phyloP scores from a whole-genome alignment of 2,797 vertebrate species.

The Hydrolagus colliei region DNA sequence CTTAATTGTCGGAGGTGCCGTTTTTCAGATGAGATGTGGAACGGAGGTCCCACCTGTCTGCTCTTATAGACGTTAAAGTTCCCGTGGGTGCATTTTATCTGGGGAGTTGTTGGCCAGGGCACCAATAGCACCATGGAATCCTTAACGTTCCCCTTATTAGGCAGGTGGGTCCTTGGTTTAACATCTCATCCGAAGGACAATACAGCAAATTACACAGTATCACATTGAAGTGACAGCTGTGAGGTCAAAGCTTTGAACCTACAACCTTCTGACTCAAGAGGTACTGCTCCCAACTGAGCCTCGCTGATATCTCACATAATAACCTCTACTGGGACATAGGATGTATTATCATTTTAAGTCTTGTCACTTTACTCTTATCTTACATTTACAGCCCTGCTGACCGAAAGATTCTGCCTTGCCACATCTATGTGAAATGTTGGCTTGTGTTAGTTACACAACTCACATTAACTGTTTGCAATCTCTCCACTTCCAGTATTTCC shows the following conservation, averaged over 20 bases:
- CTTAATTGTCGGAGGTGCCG: not conserved
- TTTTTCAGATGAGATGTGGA: not conserved
- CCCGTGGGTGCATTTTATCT: not conserved
- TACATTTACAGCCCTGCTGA: too few relatives aligned
- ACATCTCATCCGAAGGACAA: not conserved
- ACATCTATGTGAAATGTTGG: too few relatives aligned
- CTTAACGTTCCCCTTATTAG: not conserved
- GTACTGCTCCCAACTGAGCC: not conserved
- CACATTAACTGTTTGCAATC: too few relatives aligned
- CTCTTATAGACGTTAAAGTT: not conserved
- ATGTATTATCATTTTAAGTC: too few relatives aligned
- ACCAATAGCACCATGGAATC: not conserved
- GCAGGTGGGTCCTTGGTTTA: not conserved
- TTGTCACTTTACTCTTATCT: too few relatives aligned
- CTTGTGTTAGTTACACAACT: too few relatives aligned
- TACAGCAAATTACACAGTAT: not conserved
- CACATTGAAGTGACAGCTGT: not conserved
- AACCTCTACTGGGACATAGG: too few relatives aligned
- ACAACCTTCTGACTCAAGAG: not conserved
- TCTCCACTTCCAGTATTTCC: too few relatives aligned
- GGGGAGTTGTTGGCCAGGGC: not conserved
- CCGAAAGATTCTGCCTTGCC: too few relatives aligned
- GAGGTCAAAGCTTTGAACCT: not conserved
- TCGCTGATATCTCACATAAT: too few relatives aligned
- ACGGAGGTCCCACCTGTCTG: not conserved